Evolutionary conservation across 2,888 invertebrate species (phyloP).

Genomic region (Carterocephalus palaemon): DNA sequence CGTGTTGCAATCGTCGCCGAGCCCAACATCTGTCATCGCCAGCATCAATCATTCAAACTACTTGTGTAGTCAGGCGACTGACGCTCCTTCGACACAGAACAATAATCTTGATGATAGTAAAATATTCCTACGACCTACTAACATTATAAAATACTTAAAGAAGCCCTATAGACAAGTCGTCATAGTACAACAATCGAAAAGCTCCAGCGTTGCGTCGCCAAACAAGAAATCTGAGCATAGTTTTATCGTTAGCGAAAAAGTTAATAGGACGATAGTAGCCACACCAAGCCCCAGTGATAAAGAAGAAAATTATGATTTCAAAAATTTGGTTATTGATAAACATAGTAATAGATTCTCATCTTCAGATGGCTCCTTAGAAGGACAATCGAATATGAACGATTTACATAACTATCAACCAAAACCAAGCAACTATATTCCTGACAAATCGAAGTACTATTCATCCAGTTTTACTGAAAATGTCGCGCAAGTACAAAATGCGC

Average conservation of each 20-base stretch:
- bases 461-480: slow-evolving; percentile 40
- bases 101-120: slow-evolving; percentile 28
- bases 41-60: slow-evolving; percentile 73
- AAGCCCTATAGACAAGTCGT: slow-evolving; percentile 54
- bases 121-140: slow-evolving; percentile 49
- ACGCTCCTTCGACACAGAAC: slow-evolving; percentile 32
- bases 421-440: slow-evolving; percentile 40
- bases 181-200: slow-evolving; percentile 46
- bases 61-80: slow-evolving; percentile 57
- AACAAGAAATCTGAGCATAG: slow-evolving; percentile 30
- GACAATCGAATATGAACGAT: slow-evolving; percentile 32
- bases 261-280: slow-evolving; percentile 27
- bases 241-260: slow-evolving; percentile 35
- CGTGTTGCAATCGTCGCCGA: slow-evolving; percentile 66
- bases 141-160: slow-evolving; percentile 35
- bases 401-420: slow-evolving; percentile 31
- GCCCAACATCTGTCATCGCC: slow-evolving; percentile 68
- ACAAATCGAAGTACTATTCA: slow-evolving; percentile 46
- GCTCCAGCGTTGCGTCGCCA: slow-evolving; percentile 30
- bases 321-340: slow-evolving; percentile 52
- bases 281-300: slow-evolving; percentile 29
- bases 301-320: slow-evolving; percentile 52
- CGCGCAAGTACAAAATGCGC: slow-evolving; percentile 27
- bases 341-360: slow-evolving; percentile 41
- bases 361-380: slow-evolving; percentile 37